Percentiles rank a stretch among this genome's conserved stretches.
phyloP scores from a whole-genome alignment of 2,797 vertebrate genomes.

The Lateolabrax maculatus region DNA sequence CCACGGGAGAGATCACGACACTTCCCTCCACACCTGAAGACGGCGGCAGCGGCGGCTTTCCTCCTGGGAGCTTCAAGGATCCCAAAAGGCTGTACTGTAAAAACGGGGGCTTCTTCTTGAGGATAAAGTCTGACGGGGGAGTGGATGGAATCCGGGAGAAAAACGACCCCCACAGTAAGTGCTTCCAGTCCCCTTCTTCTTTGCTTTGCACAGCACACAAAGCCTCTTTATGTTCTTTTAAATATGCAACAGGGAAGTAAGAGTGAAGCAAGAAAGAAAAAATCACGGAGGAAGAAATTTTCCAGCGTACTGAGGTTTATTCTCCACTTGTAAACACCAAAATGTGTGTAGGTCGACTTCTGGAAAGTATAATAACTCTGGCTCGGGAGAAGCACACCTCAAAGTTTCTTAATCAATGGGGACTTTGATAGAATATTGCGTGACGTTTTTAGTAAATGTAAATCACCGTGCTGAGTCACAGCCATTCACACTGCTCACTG shows the following conservation, averaged over 20 bases:
- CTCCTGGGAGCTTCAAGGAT: conserved; percentile 93
- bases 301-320: conserved; percentile 61
- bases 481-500: conserved; percentile 37
- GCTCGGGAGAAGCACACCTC: conserved; percentile 12
- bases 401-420: conserved; percentile 38
- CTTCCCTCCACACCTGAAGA: conserved; percentile 90
- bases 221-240: conserved; percentile 68
- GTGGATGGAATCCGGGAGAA: conserved; percentile 97
- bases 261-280: conserved; percentile 37
- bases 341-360: conserved; percentile 34
- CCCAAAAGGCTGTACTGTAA: conserved; percentile 97
- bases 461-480: conserved; percentile 68
- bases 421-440: conserved; percentile 44
- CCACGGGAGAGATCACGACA: conserved; percentile 92
- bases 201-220: conserved; percentile 59
- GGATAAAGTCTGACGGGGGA: conserved; percentile 93
- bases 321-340: conserved; percentile 41
- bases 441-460: conserved; percentile 49
- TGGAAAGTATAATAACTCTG: conserved; percentile 54
- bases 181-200: conserved; percentile 38
- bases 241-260: conserved; percentile 55
- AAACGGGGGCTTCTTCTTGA: conserved; percentile 96
- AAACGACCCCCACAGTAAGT: conserved; percentile 95
- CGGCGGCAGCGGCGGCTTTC: conserved; percentile 87
- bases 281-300: conserved; percentile 61